Base-by-base conservation (phyloP, 1,140 invertebrate genomes). In the Drosophila sulfurigaster region DNA sequence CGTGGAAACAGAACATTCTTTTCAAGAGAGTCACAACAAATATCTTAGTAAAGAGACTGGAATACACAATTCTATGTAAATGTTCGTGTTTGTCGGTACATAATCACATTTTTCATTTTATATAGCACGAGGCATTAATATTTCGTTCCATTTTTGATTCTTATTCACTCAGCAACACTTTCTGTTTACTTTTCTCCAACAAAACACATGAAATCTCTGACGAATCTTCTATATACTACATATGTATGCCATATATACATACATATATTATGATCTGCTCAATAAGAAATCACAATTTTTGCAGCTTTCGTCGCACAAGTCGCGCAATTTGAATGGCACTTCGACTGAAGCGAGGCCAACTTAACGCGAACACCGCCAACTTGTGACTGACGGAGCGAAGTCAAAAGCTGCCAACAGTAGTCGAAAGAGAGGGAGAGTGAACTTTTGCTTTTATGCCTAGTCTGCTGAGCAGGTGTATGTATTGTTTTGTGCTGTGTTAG, bases 341-440 rank as follows among this genome's bases (percentile, higher is more conserved):
- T 30, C 3, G 52, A 32, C 10, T 13, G 46, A 56, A 49, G 32
- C 63, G 63, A 45, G 13, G 25, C 49, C 11, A 71, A 77, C 77
- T 57, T 58, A 48, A 49, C 74, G 32, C 77, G 64, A 6, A 30
- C 69, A 41, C 74, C 63, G 59, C 52, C 32, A 68, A 73, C 58
- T 58, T 79, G 56, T 49, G 63, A 79, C 74, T 79, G 75, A 79
- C 68, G 73, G 75, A 76, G 59, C 69, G 28, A 35, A 75, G 32
- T 30, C 67, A 65, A 49, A 73, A 66, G 41, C 46, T 73, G 46
- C 38, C 52, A 38, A 30, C 25, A 48, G 58, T 38, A 25, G 51
- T 5, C 15, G 20, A 35, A 16, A 52, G 49, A 45, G 49, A 54
- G 38, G 3, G 54, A 57, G 54, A 66, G 60, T 51, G 30, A 58